Evolutionary conservation across 2,888 invertebrate species (phyloP), one percentile per base, ranked within the genome.

Genomic region (Cotesia congregata): DNA sequence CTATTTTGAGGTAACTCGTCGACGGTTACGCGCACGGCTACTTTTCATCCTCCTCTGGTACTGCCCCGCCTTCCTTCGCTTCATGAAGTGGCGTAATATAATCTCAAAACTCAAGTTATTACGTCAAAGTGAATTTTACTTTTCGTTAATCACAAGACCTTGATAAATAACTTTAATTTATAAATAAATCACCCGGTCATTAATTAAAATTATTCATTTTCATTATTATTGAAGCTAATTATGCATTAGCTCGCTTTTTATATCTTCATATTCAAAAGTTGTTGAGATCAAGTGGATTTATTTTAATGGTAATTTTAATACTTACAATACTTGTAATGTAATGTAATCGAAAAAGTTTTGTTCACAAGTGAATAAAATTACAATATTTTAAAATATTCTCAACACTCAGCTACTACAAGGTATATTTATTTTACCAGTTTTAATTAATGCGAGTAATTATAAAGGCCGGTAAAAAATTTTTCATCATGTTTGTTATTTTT

Each of bases 1-100:
- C 70, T 70, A 70, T 70, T 70, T 70, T 59, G 70, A 67, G 70
- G 41, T 70, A 50, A 70, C 41, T 50, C 67, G 70, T 30, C 40
- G 70, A 60, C 70, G 17, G 50, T 70, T 70, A 70, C 20, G 30
- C 70, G 60, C 60, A 70, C 30, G 30, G 30, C 30, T 30, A 70
- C 41, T 70, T 70, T 70, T 70, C 20, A n/a, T 59, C 70, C 17
- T 59, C 70, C 68, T 60, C 50, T n/a, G 3, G 0, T 30, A 30
- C 41, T 60, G 20, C n/a, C 6, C 40, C 67, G 12, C 30, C 38
- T 67, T 67, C 38, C 38, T 9, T 30, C 30, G 17, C 17, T 17
- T 50, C 12, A 3, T 12, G 61, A 71, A 71, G 61, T 71, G 71
- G 71, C 71, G 71, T 71, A 71, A 71, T 71, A 30, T 71, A 40